Conservation (phyloP, 2,797 vertebrate genomes). For the Intellagama lesueurii region DNA sequence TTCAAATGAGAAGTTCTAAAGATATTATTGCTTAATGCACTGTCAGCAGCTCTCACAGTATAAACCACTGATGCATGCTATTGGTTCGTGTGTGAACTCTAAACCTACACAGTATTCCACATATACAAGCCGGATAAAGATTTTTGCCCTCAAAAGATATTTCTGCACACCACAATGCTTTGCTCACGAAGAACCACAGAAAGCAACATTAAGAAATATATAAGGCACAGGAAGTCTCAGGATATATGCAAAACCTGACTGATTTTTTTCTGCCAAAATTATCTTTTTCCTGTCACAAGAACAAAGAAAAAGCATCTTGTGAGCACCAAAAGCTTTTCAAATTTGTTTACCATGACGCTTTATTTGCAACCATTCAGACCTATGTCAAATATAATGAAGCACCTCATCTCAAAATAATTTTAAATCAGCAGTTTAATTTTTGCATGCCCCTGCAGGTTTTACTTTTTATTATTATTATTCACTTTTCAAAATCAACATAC, state of each 20-base stretch:
- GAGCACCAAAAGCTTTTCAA: not conserved
- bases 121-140: not conserved
- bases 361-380: not conserved
- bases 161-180: not conserved
- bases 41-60: not conserved
- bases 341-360: not conserved
- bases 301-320: not conserved
- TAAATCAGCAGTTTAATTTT: not conserved
- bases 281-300: not conserved
- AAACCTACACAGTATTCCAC: not conserved
- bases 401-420: not conserved
- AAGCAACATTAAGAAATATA: not conserved
- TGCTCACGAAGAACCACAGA: slow-evolving; percentile 15
- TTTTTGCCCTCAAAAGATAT: not conserved
- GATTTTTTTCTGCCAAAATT: slow-evolving; percentile 6
- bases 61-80: not conserved
- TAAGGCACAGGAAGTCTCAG: slow-evolving; percentile 27
- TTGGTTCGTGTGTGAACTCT: not conserved
- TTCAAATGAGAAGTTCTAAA: slow-evolving; percentile 51
- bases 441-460: not conserved
- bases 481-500: too few relatives aligned
- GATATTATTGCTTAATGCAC: not conserved
- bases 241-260: slow-evolving; percentile 11
- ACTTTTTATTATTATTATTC: too few relatives aligned
- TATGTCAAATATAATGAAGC: not conserved